Base-by-base conservation (phyloP, 2,888 invertebrate genomes). In the Lissonota sp. region DNA sequence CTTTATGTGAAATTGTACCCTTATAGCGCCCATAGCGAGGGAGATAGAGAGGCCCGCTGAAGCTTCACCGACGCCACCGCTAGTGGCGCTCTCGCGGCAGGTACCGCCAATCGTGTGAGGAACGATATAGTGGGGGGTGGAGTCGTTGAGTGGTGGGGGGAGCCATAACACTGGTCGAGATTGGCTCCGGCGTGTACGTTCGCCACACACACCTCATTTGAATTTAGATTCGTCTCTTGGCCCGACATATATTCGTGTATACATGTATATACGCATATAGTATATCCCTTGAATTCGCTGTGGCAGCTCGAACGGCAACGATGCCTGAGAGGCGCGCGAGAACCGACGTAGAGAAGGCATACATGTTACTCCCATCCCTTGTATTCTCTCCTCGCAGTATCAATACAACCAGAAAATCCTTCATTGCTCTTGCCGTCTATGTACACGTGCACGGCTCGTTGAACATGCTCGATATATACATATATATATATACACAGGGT, bases 191-290 rank as follows among this genome's bases (percentile, higher is more conserved):
- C 86, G 83, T 86, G 86, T 87, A 85, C 85, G 84, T 87, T 86
- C 86, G 86, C 87, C 87, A 86, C 86, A 86, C 86, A 80, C 80
- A 84, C 86, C 89, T 90, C 89, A 90, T 91, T 91, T 90, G 90
- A 91, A 91, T 91, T 90, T 91, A 90, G 89, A 91, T 90, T 90
- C 88, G 83, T 83, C 87, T 84, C 85, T 83, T 83, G 82, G 80
- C 70, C 71, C 55, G 57, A 16, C 67, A 63, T 74, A 63, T 63
- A 67, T 60, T 10, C 53, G 44, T 16, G 62, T 12, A 14, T 66
- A 58, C 44, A 16, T 42, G 51, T n/a, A n/a, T n/a, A n/a, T n/a
- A n/a, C n/a, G n/a, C n/a, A n/a, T n/a, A n/a, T n/a, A n/a, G n/a
- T n/a, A 10, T 26, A 26, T 26, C 39, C 62, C 49, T 39, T 37